A percentile compares a stretch with the other conserved stretches of the same genome.
These are phyloP conservation scores for Pterostichus madidus DNA, from an alignment of 2,888 invertebrate species.

Conservation along the genomic window DNA sequence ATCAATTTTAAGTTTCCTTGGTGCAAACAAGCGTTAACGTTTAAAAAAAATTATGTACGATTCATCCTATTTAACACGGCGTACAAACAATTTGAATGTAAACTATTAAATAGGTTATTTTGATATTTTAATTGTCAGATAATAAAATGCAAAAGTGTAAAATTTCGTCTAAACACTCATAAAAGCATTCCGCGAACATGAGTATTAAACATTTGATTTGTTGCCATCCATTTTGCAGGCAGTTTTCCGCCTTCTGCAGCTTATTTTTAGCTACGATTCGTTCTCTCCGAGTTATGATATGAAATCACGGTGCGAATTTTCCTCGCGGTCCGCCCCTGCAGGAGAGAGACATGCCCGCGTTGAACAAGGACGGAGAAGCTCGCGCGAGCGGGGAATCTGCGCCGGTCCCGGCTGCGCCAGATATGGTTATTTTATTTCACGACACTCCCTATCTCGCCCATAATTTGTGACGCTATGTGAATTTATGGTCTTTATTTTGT, in stretches of 20 bases:
- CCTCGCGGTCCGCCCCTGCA: conserved; percentile 46
- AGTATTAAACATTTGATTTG: too few relatives aligned
- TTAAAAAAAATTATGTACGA: too few relatives aligned
- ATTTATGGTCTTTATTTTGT: conserved; percentile 79
- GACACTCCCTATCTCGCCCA: conserved; percentile 78
- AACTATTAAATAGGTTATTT: too few relatives aligned
- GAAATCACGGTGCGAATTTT: conserved; percentile 45
- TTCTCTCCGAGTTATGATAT: conserved; percentile 41
- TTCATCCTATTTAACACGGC: too few relatives aligned
- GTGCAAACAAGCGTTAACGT: too few relatives aligned
- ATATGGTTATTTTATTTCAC: conserved; percentile 78
- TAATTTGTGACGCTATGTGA: conserved; percentile 78
- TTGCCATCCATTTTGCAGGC: background rate
- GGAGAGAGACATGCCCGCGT: background rate
- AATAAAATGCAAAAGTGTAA: background rate
- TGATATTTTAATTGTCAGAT: background rate
- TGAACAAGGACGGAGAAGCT: background rate
- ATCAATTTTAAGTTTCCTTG: too few relatives aligned
- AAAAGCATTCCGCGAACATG: too few relatives aligned
- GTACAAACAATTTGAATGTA: too few relatives aligned
- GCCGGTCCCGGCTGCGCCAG: conserved; percentile 71
- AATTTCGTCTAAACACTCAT: background rate
- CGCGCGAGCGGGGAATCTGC: conserved; percentile 48
- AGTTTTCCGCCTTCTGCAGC: background rate
- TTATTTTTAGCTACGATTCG: conserved; percentile 36